Percentiles rank a stretch among this genome's conserved stretches.
These are phyloP conservation scores for Labia minor DNA, from an alignment of 2,888 invertebrate genomes.

Conservation along the genomic window DNA sequence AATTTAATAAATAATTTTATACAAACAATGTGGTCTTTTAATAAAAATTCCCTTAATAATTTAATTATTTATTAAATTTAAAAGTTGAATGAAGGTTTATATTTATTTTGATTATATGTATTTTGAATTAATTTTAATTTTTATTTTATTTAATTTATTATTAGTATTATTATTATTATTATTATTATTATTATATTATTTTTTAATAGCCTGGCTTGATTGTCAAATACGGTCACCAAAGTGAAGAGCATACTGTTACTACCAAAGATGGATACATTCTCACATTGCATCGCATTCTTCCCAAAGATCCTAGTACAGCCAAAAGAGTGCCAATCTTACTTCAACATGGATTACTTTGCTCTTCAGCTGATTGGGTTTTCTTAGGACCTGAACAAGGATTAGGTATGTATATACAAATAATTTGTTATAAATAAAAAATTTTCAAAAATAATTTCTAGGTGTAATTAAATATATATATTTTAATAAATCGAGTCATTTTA, in stretches of 20 bases:
- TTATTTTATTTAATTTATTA: too few species aligned
- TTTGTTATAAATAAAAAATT: neutral
- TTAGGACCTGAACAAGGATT: constrained; percentile 44
- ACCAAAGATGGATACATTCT: constrained; percentile 72
- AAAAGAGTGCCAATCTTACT: constrained; percentile 40
- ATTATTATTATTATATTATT: too few species aligned
- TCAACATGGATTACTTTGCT: constrained; percentile 60
- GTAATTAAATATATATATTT: too few species aligned
- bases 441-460: neutral
- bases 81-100: too few species aligned
- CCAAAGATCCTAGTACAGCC: neutral
- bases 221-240: constrained; percentile 49
- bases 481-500: too few species aligned
- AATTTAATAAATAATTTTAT: too few species aligned
- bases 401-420: constrained; percentile 16
- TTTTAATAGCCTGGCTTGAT: constrained; percentile 40
- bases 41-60: too few species aligned
- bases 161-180: too few species aligned
- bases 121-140: too few species aligned
- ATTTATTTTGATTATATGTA: too few species aligned
- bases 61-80: too few species aligned
- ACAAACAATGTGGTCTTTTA: too few species aligned
- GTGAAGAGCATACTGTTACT: constrained; percentile 49
- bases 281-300: constrained; percentile 56
- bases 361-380: constrained; percentile 62